A percentile compares a stretch with the other conserved stretches of the same genome.
Conservation (phyloP, 2,113 vertebrate species). For the Phrynosoma platyrhinos region DNA sequence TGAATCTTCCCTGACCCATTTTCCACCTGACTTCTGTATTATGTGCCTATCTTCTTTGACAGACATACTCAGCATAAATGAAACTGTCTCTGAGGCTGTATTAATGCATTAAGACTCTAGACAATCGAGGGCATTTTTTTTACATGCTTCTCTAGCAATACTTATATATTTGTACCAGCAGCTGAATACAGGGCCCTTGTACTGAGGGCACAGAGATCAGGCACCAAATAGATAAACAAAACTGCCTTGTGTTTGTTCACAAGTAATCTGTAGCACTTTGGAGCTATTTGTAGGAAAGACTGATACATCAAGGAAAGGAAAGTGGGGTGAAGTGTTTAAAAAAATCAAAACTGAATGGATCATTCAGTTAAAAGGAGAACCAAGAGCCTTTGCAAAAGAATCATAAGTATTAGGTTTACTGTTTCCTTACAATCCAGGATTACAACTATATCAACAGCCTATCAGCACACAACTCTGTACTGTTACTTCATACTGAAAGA, state of each 20-base stretch:
- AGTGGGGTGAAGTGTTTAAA: neutral
- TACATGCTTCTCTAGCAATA: neutral
- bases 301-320: conserved; percentile 11
- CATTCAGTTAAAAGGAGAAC: conserved; percentile 36
- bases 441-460: neutral
- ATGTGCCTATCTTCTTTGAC: neutral
- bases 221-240: neutral
- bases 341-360: conserved; percentile 53
- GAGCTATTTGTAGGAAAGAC: neutral
- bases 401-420: conserved; percentile 1
- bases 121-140: rapidly evolving
- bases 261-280: neutral
- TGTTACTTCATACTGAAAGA: neutral
- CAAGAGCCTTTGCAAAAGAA: conserved; percentile 29
- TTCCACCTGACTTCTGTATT: neutral
- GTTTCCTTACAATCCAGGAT: conserved; percentile 15
- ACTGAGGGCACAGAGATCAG: neutral
- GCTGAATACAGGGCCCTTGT: neutral
- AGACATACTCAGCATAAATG: neutral
- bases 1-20: neutral
- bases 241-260: neutral
- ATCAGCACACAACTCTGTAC: neutral
- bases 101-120: neutral
- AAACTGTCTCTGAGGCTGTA: neutral
- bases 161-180: rapidly evolving